These are phyloP conservation scores for Xenopus laevis DNA, from an alignment of 2,113 vertebrate genomes.

Conservation along the genomic window DNA sequence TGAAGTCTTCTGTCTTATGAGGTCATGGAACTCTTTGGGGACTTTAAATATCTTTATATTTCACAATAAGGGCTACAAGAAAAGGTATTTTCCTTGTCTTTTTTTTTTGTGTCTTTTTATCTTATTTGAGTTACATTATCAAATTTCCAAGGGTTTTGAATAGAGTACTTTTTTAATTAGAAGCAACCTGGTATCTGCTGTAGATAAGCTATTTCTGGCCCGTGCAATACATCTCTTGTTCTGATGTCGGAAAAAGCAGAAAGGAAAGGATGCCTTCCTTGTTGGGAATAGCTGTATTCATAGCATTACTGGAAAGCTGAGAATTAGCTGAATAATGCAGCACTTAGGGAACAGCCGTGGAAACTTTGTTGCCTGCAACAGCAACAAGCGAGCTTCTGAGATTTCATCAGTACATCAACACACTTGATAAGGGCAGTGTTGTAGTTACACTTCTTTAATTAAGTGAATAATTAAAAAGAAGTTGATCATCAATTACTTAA, in stretches of 20 bases:
- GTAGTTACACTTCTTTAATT: constrained; percentile 72
- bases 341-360: too few species aligned
- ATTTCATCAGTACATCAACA: constrained; percentile 57
- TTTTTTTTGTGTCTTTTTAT: too few species aligned
- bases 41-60: too few species aligned
- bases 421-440: constrained; percentile 62
- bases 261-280: constrained; percentile 58
- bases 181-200: too few species aligned
- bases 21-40: too few species aligned
- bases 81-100: too few species aligned
- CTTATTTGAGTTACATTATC: too few species aligned
- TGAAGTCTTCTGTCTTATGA: too few species aligned
- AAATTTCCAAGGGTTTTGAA: too few species aligned
- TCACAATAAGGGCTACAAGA: too few species aligned
- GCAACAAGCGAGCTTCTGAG: constrained; percentile 51
- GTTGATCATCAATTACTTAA: constrained; percentile 77
- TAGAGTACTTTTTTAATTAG: too few species aligned
- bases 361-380: constrained; percentile 1
- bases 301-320: neutral
- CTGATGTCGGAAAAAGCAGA: neutral
- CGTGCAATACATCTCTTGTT: neutral
- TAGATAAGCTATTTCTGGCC: constrained; percentile 34
- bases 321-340: neutral
- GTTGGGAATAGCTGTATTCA: constrained; percentile 31
- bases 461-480: constrained; percentile 78